A percentile compares a stretch with the other conserved stretches of the same genome.
Evolutionary conservation across 2,113 vertebrate genomes (phyloP).

Genomic region (Papio anubis): DNA sequence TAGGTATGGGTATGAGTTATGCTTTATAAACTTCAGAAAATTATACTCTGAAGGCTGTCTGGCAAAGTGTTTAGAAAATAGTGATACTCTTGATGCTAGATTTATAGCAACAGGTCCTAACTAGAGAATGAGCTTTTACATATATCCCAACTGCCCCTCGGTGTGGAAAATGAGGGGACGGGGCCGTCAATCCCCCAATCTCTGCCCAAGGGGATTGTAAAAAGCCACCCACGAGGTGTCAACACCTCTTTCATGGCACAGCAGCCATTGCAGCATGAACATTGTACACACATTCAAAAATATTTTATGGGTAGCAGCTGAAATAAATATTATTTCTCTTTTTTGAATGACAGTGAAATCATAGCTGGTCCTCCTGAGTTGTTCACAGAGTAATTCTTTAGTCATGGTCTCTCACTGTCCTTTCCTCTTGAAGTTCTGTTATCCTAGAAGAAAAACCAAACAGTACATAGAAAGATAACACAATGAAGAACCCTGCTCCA

Average conservation of each 20-base stretch:
- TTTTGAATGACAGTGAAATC: conserved; percentile 8
- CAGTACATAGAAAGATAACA: not conserved
- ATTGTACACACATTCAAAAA: not conserved
- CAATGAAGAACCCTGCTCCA: not conserved
- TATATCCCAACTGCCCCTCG: not conserved
- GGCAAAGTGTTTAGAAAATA: not conserved
- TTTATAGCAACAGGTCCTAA: not conserved
- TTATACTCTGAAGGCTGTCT: not conserved
- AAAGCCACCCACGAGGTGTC: not conserved
- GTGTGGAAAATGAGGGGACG: not conserved
- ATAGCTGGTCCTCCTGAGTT: conserved; percentile 1
- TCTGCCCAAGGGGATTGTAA: not conserved
- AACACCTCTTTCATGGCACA: not conserved
- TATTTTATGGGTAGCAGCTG: conserved; percentile 68
- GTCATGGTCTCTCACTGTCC: conserved; percentile 20
- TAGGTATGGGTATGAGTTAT: not conserved
- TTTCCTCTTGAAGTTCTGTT: not conserved
- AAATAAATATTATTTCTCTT: conserved; percentile 65
- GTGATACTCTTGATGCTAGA: not conserved
- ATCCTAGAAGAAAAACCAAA: conserved; percentile 30
- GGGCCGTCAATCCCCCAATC: not conserved
- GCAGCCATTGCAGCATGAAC: not conserved
- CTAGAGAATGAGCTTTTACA: not conserved
- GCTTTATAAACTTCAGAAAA: not conserved
- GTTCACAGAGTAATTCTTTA: not conserved